These are phyloP conservation scores for Lycophotia porphyrea DNA, from an alignment of 2,888 invertebrate species.

Conservation along the genomic window DNA sequence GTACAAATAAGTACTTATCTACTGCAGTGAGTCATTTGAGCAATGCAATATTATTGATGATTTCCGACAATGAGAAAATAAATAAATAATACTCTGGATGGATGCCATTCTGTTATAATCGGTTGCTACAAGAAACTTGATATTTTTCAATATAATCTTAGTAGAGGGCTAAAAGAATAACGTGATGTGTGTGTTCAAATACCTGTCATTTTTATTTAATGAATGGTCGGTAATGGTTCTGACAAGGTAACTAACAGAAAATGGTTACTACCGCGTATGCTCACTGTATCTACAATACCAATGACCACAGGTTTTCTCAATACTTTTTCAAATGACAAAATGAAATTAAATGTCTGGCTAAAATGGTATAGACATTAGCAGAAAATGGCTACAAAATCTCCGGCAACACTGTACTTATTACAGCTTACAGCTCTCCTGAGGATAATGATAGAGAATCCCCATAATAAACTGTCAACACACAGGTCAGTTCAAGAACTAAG, in stretches of 20 bases:
- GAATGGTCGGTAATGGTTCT: neutral
- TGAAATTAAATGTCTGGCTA: neutral
- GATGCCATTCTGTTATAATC: neutral
- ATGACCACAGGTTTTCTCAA: neutral
- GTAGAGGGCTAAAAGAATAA: neutral
- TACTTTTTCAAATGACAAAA: neutral
- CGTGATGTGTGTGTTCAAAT: neutral
- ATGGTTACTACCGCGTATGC: too few species aligned
- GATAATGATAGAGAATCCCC: neutral
- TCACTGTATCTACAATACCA: too few species aligned
- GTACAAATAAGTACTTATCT: conserved; percentile 14
- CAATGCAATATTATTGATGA: conserved; percentile 36
- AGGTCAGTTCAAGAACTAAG: neutral
- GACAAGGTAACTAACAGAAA: neutral
- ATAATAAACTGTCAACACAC: neutral
- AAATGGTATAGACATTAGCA: too few species aligned
- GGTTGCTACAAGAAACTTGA: conserved; percentile 5
- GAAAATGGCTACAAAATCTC: too few species aligned
- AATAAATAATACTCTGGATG: conserved; percentile 10
- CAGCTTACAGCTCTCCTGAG: neutral
- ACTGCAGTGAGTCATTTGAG: conserved; percentile 42
- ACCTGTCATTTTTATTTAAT: neutral
- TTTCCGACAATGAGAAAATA: conserved; percentile 28
- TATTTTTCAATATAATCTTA: conserved; percentile 7
- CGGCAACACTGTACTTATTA: neutral